Evolutionary conservation across 2,113 vertebrate genomes (phyloP).

Genomic region (Beaufortia kweichowensis): DNA sequence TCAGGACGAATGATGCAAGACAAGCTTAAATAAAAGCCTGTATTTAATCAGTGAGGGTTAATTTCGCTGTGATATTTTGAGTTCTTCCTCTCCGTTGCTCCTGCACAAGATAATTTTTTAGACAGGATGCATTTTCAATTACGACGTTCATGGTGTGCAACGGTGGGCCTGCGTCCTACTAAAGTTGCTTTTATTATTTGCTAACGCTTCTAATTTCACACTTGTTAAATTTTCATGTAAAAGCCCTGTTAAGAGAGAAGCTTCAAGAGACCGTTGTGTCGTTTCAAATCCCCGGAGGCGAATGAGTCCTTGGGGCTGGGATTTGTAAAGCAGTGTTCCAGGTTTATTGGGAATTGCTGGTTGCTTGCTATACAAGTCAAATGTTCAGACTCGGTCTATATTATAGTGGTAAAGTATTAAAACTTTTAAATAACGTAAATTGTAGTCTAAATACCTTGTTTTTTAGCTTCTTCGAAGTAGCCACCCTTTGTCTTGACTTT

Average conservation of each 20-base stretch:
- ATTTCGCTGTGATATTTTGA: conserved; percentile 59
- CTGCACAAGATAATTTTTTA: conserved; percentile 59
- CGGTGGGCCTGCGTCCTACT: conserved; percentile 53
- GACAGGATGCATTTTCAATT: conserved; percentile 75
- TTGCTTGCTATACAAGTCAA: too few relatives aligned
- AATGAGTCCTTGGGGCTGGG: not conserved
- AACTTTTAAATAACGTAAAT: too few relatives aligned
- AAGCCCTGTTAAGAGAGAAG: conserved; percentile 70
- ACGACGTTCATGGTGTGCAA: conserved; percentile 51
- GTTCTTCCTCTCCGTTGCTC: conserved; percentile 49
- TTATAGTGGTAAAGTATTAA: too few relatives aligned
- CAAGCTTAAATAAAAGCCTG: conserved; percentile 61
- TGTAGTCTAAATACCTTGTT: too few relatives aligned
- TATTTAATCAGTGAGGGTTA: conserved; percentile 58
- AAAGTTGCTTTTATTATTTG: conserved; percentile 61
- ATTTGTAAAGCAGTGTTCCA: conserved; percentile 8
- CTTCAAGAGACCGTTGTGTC: conserved; percentile 62
- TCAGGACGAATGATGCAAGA: conserved; percentile 57
- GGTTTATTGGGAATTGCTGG: not conserved
- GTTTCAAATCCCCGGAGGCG: conserved; percentile 51
- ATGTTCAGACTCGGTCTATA: too few relatives aligned
- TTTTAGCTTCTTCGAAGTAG: too few relatives aligned
- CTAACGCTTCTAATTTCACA: conserved; percentile 80
- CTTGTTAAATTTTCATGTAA: conserved; percentile 76
- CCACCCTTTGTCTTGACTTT: too few relatives aligned